These are phyloP conservation scores for Baryphthengus martii DNA, from an alignment of 2,113 vertebrate species.

Conservation along the genomic window DNA sequence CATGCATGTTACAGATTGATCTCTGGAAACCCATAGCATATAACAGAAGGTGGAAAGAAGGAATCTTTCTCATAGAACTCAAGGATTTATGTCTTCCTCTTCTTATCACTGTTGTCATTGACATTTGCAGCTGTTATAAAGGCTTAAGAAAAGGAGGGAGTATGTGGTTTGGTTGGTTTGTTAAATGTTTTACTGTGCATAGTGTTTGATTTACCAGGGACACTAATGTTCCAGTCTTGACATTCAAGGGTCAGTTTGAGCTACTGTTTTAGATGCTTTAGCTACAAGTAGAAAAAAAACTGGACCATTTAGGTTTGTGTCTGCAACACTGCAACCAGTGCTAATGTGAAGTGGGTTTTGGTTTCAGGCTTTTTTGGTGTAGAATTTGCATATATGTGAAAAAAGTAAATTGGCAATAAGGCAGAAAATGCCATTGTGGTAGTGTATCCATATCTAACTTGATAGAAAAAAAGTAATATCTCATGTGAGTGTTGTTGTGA, in stretches of 20 bases:
- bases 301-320: neutral
- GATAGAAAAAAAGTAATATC: neutral
- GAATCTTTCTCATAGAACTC: neutral
- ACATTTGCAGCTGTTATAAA: neutral
- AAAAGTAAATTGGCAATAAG: neutral
- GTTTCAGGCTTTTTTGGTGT: neutral
- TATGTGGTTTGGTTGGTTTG: neutral
- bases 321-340: neutral
- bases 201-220: neutral
- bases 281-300: neutral
- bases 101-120: neutral
- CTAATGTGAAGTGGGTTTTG: neutral
- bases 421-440: neutral
- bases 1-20: neutral
- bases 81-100: neutral
- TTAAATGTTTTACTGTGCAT: neutral
- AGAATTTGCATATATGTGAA: neutral
- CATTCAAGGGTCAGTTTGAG: neutral
- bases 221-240: neutral
- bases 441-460: neutral
- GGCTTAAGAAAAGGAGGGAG: rapidly evolving
- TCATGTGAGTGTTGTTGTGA: neutral
- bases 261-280: neutral
- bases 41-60: neutral
- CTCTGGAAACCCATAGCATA: neutral